Evolutionary conservation across 2,888 invertebrate genomes (phyloP).

Genomic region (Icerya purchasi): DNA sequence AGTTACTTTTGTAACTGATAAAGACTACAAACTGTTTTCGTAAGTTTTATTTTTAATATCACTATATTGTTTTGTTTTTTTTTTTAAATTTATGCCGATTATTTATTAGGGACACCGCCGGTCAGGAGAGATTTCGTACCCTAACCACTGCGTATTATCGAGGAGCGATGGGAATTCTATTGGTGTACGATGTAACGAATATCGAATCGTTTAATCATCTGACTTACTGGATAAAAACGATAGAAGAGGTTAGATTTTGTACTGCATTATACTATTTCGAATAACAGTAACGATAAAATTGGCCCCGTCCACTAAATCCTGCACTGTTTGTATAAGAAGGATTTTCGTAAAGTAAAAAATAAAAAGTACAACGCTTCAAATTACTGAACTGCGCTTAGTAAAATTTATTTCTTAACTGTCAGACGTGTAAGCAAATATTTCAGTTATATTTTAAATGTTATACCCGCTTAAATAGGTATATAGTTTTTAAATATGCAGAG

Average conservation of each 20-base stretch:
- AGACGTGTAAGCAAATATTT: too few species aligned
- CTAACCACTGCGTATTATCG: conserved; percentile 72
- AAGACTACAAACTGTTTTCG: too few species aligned
- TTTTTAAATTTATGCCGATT: too few species aligned
- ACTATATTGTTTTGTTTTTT: too few species aligned
- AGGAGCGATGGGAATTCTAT: conserved; percentile 74
- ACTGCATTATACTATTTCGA: conserved; percentile 16
- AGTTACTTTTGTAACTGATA: too few species aligned
- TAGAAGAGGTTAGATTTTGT: conserved; percentile 72
- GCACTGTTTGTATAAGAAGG: background rate
- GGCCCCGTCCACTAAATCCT: background rate
- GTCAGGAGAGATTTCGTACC: conserved; percentile 52
- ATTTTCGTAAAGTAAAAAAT: background rate
- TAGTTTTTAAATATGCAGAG: too few species aligned
- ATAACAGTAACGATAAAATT: background rate
- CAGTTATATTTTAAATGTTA: too few species aligned
- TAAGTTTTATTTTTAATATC: too few species aligned
- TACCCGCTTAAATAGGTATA: too few species aligned
- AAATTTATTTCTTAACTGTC: too few species aligned
- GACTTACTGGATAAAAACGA: conserved; percentile 74
- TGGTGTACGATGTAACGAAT: conserved; percentile 79
- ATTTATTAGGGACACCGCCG: conserved; percentile 82
- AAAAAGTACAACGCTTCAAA: too few species aligned
- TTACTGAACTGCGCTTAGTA: too few species aligned
- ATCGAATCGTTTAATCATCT: conserved; percentile 75